These are phyloP conservation scores for Heliopora coerulea DNA, from an alignment of 92 coral and sea anemone genomes.

Conservation along the genomic window DNA sequence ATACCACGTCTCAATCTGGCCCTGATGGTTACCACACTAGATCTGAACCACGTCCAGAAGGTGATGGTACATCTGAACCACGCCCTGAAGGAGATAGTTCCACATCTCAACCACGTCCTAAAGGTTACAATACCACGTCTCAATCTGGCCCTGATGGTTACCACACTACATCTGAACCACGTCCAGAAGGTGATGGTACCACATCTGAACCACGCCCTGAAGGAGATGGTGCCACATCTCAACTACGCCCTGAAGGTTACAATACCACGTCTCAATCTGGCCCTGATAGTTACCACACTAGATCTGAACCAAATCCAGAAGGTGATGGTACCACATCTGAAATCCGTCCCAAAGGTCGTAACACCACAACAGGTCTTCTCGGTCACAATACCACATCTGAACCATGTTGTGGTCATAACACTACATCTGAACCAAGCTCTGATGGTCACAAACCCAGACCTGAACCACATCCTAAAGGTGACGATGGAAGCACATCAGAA, in stretches of 20 bases:
- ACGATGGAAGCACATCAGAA: neutral
- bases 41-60: constrained; percentile 49
- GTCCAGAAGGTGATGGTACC: constrained; percentile 24
- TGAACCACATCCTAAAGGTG: constrained; percentile 30
- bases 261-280: constrained; percentile 18
- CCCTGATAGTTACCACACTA: constrained; percentile 11
- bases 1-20: neutral
- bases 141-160: constrained; percentile 4
- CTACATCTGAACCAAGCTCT: constrained; percentile 2
- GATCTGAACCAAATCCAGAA: constrained; percentile 27
- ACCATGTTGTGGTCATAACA: neutral
- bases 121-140: constrained; percentile 4
- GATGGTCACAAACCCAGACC: neutral
- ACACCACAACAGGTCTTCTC: neutral
- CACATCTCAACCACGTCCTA: constrained; percentile 8
- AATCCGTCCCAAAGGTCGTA: neutral
- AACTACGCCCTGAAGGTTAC: constrained; percentile 1
- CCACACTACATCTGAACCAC: constrained; percentile 39
- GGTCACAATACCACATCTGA: constrained; percentile 8
- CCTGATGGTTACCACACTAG: constrained; percentile 13
- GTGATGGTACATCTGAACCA: constrained; percentile 9
- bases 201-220: constrained; percentile 27
- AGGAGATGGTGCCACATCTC: neutral
- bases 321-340: neutral
- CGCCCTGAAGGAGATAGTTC: neutral